Percentiles rank a stretch among this genome's conserved stretches.
Evolutionary conservation across 2,888 invertebrate species (phyloP).

Genomic region (Euclidia mi): DNA sequence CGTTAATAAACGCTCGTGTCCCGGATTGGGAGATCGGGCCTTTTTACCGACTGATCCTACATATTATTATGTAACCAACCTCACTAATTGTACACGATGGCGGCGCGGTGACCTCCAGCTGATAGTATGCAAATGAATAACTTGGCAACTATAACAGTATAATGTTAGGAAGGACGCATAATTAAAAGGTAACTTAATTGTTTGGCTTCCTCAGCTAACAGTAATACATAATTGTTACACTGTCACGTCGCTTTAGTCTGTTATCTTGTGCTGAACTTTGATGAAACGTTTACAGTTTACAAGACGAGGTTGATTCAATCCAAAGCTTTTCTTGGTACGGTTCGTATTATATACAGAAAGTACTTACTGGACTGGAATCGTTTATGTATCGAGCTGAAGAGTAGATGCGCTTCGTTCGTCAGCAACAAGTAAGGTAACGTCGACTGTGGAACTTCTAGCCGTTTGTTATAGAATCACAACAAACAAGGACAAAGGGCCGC

Average conservation of each 20-base stretch:
- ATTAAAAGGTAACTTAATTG: slow-evolving; percentile 48
- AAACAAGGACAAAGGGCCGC: no score
- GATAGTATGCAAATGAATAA: slow-evolving; percentile 57
- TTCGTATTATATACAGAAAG: no score
- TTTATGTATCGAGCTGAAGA: no score
- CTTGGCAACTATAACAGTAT: slow-evolving; percentile 35
- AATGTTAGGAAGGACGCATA: slow-evolving; percentile 42
- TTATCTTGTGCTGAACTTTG: no score
- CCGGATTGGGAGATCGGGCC: slow-evolving; percentile 49
- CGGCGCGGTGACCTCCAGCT: slow-evolving; percentile 47
- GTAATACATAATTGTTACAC: slow-evolving; percentile 36
- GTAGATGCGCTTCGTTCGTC: no score
- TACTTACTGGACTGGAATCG: no score
- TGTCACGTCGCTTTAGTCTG: slow-evolving; percentile 9
- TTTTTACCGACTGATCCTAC: slow-evolving; percentile 49
- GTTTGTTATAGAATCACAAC: background rate
- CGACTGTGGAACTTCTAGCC: background rate
- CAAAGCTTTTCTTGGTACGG: no score
- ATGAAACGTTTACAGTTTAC: no score
- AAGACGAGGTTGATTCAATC: no score
- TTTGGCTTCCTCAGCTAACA: slow-evolving; percentile 26
- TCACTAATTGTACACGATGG: slow-evolving; percentile 50
- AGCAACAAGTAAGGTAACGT: background rate
- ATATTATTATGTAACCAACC: slow-evolving; percentile 45
- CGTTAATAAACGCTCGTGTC: slow-evolving; percentile 57